Base-by-base conservation (phyloP, 92 coral and sea anemone genomes). In the Epizoanthus rinbou region DNA sequence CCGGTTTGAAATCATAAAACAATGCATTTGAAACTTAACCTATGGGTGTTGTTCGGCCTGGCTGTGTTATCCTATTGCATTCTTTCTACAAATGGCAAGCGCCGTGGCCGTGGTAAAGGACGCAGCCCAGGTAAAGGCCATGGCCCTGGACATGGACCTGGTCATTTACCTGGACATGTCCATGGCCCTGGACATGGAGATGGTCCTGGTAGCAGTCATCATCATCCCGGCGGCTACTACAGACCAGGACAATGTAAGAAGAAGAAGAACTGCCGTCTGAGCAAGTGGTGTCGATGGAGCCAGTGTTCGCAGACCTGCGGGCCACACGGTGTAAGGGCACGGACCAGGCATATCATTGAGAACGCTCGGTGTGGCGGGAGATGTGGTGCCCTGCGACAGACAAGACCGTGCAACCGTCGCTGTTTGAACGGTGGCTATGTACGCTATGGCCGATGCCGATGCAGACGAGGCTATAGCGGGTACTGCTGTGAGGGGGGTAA, bases 281-380 rank as follows among this genome's bases (percentile, higher is more conserved):
- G 82, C 24, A 41, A 18, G 13, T 78, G 82, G 82, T 78, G 82
- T 14, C 28, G 58, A 0, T 78, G 82, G 82, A 78, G 82, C 15
- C 21, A 17, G 25, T 78, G 82, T 78, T 78, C 82, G 8, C 58
- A 56, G 3, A 62, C 82, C 1, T 78, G 82, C 22, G 82, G 82
- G 1, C 72, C 82, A 24, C 43, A 9, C 17, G 72, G 82, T 7
- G 37, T 78, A 0, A 41, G 54, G 21, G 53, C 33, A 63, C 66
- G 82, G 19, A 78, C 82, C 41, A 78, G 82, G 8, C 82, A 78
- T 24, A 18, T 78, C 10, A 78, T 78, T 43, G 82, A 78, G 17
- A 39, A 43, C 11, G 59, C 82, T 10, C 58, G 37, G 3, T 78
- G 82, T 39, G 82, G 82, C 22, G 72, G 82, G 28, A 33, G 71